phyloP scores from a whole-genome alignment of 1,140 invertebrate genomes.

The Doryteuthis pealeii region DNA sequence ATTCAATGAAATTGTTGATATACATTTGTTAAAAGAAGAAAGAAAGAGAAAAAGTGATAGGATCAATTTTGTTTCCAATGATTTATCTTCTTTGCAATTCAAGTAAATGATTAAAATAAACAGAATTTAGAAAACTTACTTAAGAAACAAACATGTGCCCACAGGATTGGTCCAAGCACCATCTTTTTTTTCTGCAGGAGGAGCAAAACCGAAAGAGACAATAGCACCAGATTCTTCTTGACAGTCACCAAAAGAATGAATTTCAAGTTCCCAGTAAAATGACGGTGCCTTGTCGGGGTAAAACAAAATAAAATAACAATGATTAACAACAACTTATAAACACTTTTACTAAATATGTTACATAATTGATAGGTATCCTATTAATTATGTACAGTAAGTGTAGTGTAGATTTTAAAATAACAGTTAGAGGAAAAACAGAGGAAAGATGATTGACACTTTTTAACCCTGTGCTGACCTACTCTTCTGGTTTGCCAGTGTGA shows the following conservation, averaged over 20 bases:
- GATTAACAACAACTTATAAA: neutral
- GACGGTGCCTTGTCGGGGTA: constrained; percentile 49
- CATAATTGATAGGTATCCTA: too few relatives aligned
- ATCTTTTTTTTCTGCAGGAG: constrained; percentile 57
- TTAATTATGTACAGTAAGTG: too few relatives aligned
- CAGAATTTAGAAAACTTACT: constrained; percentile 43
- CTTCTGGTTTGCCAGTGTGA: too few relatives aligned
- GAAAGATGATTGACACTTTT: too few relatives aligned
- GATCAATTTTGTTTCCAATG: neutral
- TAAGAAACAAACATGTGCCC: constrained; percentile 58
- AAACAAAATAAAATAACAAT: neutral
- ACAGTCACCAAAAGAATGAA: constrained; percentile 56
- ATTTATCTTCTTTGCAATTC: neutral
- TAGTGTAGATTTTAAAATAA: too few relatives aligned
- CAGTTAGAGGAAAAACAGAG: too few relatives aligned
- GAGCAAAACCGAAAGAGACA: constrained; percentile 60
- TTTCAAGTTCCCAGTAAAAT: constrained; percentile 60
- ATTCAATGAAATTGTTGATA: neutral
- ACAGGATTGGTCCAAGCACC: constrained; percentile 59
- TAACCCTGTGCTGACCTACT: too few relatives aligned
- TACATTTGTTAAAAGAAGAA: neutral
- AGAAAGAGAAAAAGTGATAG: neutral
- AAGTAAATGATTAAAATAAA: neutral
- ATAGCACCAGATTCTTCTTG: constrained; percentile 56
- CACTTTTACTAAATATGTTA: too few relatives aligned